Conservation (phyloP, 2,113 vertebrate species). For the Illadopsis cleaveri region DNA sequence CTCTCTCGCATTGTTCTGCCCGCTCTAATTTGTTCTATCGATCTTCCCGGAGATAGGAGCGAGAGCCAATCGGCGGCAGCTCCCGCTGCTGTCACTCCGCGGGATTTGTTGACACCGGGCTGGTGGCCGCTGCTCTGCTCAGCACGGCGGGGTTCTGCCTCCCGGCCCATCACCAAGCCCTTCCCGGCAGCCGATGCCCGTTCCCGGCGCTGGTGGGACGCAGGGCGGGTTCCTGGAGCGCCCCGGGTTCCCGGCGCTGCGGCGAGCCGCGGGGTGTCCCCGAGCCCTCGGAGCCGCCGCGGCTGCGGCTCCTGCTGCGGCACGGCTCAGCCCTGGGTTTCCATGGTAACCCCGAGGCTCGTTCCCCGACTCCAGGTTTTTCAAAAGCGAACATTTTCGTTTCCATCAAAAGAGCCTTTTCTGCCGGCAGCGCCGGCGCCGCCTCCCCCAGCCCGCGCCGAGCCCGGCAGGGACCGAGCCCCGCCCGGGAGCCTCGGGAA, state of each 20-base stretch:
- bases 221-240: fast-evolving
- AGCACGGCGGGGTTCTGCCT: neutral
- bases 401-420: slow-evolving; percentile 84
- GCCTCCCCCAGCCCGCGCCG: slow-evolving; percentile 23
- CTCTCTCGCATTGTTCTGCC: neutral
- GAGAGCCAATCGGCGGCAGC: neutral
- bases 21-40: slow-evolving; percentile 40
- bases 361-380: slow-evolving; percentile 53
- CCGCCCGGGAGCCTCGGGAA: neutral
- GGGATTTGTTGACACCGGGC: neutral
- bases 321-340: slow-evolving; percentile 70
- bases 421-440: slow-evolving; percentile 61
- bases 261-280: neutral
- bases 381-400: slow-evolving; percentile 77
- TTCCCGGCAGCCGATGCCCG: neutral
- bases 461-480: neutral
- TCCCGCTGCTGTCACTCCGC: neutral
- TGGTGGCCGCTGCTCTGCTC: neutral
- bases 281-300: slow-evolving; percentile 7
- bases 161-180: neutral
- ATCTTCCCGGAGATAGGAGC: neutral
- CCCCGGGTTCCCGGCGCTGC: neutral
- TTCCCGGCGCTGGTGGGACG: no score
- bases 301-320: slow-evolving; percentile 54
- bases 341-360: slow-evolving; percentile 79